These are phyloP conservation scores for Haliclystus octoradiatus DNA, from an alignment of 30 jellyfish, hydroid and myxozoan species.

Conservation along the genomic window DNA sequence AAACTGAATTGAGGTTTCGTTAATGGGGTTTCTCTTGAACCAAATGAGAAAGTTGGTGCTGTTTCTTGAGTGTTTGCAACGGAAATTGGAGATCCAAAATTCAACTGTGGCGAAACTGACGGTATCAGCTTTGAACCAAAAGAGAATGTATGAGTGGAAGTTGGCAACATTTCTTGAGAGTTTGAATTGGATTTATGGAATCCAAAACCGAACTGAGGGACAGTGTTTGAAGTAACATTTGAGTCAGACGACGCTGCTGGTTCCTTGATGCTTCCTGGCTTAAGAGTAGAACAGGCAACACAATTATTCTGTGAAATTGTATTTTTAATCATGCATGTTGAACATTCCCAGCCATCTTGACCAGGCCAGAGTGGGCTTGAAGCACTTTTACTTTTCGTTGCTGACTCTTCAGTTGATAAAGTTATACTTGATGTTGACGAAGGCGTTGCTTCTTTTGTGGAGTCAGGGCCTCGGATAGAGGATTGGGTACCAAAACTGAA, in stretches of 20 bases:
- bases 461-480: no score
- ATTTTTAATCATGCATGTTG: slow-evolving; percentile 31
- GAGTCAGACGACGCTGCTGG: background rate
- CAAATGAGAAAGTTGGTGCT: background rate
- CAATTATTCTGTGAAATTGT: background rate
- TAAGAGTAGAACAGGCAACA: slow-evolving; percentile 28
- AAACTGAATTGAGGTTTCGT: background rate
- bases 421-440: no score
- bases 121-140: background rate
- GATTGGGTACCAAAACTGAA: no score
- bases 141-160: background rate
- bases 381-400: no score
- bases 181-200: background rate
- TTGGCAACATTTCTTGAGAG: background rate
- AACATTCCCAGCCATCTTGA: slow-evolving; percentile 52
- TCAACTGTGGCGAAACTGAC: background rate
- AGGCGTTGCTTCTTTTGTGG: no score
- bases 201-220: background rate
- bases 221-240: background rate
- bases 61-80: background rate
- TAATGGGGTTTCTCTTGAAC: background rate
- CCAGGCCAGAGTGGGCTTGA: no score
- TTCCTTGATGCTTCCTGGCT: slow-evolving; percentile 10
- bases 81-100: background rate
- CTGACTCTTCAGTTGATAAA: no score